Base-by-base conservation (phyloP, 2,113 vertebrate species). In the Zosterops japonicus region DNA sequence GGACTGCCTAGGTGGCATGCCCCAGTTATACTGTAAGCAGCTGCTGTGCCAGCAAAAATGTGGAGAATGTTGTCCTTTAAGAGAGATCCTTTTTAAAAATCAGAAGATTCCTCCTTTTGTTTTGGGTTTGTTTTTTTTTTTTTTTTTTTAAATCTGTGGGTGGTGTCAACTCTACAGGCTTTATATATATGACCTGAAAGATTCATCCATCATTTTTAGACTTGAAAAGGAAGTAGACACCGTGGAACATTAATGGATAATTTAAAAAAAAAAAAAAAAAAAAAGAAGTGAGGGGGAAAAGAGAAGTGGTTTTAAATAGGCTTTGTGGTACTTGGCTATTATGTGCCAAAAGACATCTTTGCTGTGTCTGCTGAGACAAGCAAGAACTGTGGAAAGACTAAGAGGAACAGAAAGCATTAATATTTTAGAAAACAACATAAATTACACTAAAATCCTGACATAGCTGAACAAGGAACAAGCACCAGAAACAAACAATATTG, bases 361-460 rank as follows among this genome's bases (percentile, higher is more conserved):
- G 31, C 75, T 90, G 14, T 64, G 14, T 72, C 92, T 94, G 93
- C 83, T 93, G 90, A 94, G 72, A 78, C 79, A 94, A 90, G 90
- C 64, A 81, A 90, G 88, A 93, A 64, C 79, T 57, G 39, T 83
- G 56, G 80, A 71, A 94, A 82, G 36, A 24, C 88, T 92, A 86
- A 87, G 83, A 92, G 86, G 83, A 90, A 68, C 16, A 88, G 85
- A 95, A 96, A 90, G 44, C 85, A 95, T 96, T 96, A 96, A 94
- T 96, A 93, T 94, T 97, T 96, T 84, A 95, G 80, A 95, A 93
- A 97, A 94, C 93, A 95, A 90, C 31, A 13, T 89, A 90, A 90
- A 95, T 89, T 93, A 88, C 60, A 83, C 79, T 88, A 86, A 96
- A 94, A 87, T 86, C 76, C 80, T 94, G 85, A 93, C 83, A 86